Evolutionary conservation across 2,113 vertebrate genomes (phyloP).

Genomic region (Mus pahari): DNA sequence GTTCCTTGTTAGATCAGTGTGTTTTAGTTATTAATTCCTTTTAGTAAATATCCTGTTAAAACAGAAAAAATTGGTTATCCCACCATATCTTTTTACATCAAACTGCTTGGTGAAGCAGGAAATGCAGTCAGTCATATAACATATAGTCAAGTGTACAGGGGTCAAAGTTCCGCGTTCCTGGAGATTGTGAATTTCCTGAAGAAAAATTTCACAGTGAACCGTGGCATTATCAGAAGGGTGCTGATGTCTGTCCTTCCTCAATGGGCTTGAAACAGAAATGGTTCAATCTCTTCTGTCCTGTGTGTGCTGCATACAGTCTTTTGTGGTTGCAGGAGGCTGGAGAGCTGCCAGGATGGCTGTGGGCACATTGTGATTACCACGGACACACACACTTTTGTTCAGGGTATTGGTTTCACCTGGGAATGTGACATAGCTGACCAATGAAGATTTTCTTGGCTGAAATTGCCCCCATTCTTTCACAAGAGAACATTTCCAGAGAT

Average conservation of each 20-base stretch:
- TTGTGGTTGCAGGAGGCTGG: conserved; percentile 72
- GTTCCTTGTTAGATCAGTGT: conserved; percentile 18
- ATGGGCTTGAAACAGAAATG: conserved; percentile 49
- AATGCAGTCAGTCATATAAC: conserved; percentile 44
- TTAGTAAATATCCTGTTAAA: conserved; percentile 19
- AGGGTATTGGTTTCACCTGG: conserved; percentile 79
- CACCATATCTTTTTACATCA: conserved; percentile 10
- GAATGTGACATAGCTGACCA: conserved; percentile 77
- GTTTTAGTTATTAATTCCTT: conserved; percentile 43
- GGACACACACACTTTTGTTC: conserved; percentile 39
- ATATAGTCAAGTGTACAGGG: background rate
- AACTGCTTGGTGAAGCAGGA: conserved; percentile 34
- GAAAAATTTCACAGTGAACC: conserved; percentile 35
- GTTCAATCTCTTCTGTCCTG: conserved; percentile 33
- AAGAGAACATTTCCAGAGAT: conserved; percentile 70
- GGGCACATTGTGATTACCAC: conserved; percentile 77
- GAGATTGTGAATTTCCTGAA: conserved; percentile 60
- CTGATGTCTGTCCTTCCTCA: conserved; percentile 26
- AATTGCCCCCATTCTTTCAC: conserved; percentile 68
- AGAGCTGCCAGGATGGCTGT: conserved; percentile 68
- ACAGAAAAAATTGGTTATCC: conserved; percentile 51
- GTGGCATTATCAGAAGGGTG: background rate
- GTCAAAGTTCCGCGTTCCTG: conserved; percentile 37
- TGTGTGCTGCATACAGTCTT: conserved; percentile 31
- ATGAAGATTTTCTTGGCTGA: conserved; percentile 81